These are phyloP conservation scores for Philaethria dido DNA, from an alignment of 2,888 invertebrate species.

Conservation along the genomic window DNA sequence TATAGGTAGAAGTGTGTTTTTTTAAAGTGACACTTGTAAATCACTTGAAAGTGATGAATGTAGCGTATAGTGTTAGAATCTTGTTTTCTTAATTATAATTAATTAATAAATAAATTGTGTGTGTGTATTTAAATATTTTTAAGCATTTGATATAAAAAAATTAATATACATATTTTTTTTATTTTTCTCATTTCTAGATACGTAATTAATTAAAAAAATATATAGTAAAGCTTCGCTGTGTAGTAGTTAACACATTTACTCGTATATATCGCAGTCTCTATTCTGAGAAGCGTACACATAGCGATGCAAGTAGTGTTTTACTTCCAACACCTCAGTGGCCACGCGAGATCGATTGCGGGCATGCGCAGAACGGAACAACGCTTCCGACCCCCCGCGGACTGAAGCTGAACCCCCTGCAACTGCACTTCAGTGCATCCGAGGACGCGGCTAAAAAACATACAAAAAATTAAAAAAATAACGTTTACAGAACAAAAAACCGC, in stretches of 20 bases:
- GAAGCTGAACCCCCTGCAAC: conserved; percentile 60
- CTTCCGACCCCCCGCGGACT: conserved; percentile 57
- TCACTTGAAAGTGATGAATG: too few relatives aligned
- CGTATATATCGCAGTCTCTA: conserved; percentile 13
- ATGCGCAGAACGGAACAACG: conserved; percentile 64
- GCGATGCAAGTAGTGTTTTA: conserved; percentile 64
- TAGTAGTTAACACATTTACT: background rate
- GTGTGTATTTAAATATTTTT: too few relatives aligned
- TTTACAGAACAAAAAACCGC: conserved; percentile 43
- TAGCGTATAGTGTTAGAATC: too few relatives aligned
- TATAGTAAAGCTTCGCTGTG: background rate
- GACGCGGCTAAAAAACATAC: conserved; percentile 63
- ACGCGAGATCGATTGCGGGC: conserved; percentile 78
- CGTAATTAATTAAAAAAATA: conserved; percentile 8
- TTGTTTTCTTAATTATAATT: too few relatives aligned
- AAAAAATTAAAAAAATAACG: conserved; percentile 56
- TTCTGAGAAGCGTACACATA: conserved; percentile 47
- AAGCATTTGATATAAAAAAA: too few relatives aligned
- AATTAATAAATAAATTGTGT: too few relatives aligned
- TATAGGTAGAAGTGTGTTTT: background rate
- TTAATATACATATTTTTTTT: background rate
- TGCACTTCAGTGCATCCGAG: conserved; percentile 80
- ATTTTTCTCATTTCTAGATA: background rate
- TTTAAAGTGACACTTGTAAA: background rate
- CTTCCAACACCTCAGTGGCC: conserved; percentile 67